Evolutionary conservation across 2,797 vertebrate species (phyloP).

Genomic region (Emydoidea blandingii): DNA sequence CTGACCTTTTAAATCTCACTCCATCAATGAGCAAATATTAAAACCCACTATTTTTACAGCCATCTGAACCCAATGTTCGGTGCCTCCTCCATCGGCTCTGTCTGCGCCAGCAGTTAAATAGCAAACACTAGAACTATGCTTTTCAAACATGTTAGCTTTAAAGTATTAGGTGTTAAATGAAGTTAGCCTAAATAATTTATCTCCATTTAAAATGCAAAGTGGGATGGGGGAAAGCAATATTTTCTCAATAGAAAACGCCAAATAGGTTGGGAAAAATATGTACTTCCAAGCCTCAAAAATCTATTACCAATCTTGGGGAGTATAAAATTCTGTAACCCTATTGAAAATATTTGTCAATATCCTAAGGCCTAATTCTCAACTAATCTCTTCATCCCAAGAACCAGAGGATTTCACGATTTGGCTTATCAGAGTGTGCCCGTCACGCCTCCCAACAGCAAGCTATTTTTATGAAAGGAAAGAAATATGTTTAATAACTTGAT

Average conservation of each 20-base stretch:
- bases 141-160: not conserved
- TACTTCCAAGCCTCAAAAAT: conserved; percentile 16
- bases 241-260: conserved; percentile 6
- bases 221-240: not conserved
- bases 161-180: conserved; percentile 12
- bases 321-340: conserved; percentile 39
- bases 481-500: conserved; percentile 15
- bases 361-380: conserved; percentile 9
- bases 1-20: not conserved
- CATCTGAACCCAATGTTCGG: not conserved
- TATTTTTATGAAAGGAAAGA: conserved; percentile 19
- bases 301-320: conserved; percentile 18
- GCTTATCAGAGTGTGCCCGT: not conserved
- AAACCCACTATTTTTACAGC: not conserved
- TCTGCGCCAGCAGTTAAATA: not conserved
- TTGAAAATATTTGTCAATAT: conserved; percentile 23
- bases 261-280: not conserved
- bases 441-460: conserved; percentile 18
- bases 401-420: conserved; percentile 14
- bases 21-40: not conserved
- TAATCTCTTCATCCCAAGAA: not conserved
- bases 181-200: conserved; percentile 10
- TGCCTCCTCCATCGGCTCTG: not conserved
- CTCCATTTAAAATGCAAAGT: not conserved
- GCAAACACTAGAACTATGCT: not conserved